phyloP scores from a whole-genome alignment of 2,113 vertebrate genomes.

The Chitala chitala region DNA sequence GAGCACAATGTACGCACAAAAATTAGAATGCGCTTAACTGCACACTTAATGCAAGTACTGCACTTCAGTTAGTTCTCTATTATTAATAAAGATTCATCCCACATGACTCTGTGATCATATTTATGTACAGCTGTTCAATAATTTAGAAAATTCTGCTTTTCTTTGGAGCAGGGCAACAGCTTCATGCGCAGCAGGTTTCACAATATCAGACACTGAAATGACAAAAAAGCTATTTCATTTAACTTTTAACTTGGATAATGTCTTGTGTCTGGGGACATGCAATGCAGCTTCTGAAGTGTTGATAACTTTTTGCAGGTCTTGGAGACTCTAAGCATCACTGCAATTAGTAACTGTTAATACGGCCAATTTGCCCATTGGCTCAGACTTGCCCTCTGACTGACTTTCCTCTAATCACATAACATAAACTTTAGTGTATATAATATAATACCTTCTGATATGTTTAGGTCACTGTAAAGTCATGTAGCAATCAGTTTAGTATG shows the following conservation, averaged over 20 bases:
- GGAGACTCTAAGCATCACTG: neutral
- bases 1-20: neutral
- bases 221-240: neutral
- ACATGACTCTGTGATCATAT: neutral
- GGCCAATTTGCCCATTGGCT: neutral
- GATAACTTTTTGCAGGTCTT: neutral
- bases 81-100: neutral
- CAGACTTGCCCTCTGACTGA: too few relatives aligned
- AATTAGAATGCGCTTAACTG: too few relatives aligned
- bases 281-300: neutral
- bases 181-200: neutral
- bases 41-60: neutral
- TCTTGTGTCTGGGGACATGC: neutral
- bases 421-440: too few relatives aligned
- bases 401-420: neutral
- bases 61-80: neutral
- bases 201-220: neutral
- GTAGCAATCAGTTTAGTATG: neutral
- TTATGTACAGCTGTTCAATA: neutral
- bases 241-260: constrained; percentile 6
- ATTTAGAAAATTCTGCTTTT: too few relatives aligned
- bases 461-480: neutral
- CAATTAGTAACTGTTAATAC: neutral
- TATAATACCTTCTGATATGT: too few relatives aligned
- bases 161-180: neutral